A percentile compares a stretch with the other conserved stretches of the same genome.
These are phyloP conservation scores for Acestrorhynchus altus DNA, from an alignment of 2,797 vertebrate genomes.

Conservation along the genomic window DNA sequence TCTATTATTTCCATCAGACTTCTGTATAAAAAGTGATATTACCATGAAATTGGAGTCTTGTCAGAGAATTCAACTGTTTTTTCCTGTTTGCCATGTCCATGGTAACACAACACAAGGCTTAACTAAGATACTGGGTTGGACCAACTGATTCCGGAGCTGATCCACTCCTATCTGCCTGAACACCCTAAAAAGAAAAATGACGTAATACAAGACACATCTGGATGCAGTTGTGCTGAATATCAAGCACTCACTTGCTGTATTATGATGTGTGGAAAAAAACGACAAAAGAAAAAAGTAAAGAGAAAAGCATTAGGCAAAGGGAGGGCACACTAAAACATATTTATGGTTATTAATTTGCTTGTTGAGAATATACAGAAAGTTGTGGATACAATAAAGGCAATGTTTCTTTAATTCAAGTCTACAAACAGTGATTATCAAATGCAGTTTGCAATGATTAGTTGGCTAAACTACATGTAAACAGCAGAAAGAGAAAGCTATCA, in stretches of 20 bases:
- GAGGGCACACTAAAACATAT: too few species aligned
- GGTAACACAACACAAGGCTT: neutral
- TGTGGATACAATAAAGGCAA: neutral
- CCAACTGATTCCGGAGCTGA: neutral
- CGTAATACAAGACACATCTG: constrained; percentile 11
- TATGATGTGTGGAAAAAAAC: constrained; percentile 1
- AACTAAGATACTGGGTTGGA: neutral
- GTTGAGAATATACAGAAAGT: neutral
- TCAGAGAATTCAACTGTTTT: neutral
- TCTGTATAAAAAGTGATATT: neutral
- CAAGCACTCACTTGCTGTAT: neutral
- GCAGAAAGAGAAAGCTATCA: too few species aligned
- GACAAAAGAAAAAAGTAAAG: neutral
- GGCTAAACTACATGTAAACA: too few species aligned
- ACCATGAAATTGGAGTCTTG: too few species aligned
- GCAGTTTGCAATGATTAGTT: too few species aligned
- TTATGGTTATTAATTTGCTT: neutral
- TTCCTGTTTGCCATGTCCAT: constrained; percentile 18
- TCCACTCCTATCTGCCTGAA: constrained; percentile 4
- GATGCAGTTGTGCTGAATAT: constrained; percentile 9
- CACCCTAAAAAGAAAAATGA: neutral
- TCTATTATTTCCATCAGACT: neutral
- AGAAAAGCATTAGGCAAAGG: neutral
- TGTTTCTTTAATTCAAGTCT: neutral
- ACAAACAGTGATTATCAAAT: too few species aligned